These are phyloP conservation scores for Mirza zaza DNA, from an alignment of 2,113 vertebrate species.

Conservation along the genomic window DNA sequence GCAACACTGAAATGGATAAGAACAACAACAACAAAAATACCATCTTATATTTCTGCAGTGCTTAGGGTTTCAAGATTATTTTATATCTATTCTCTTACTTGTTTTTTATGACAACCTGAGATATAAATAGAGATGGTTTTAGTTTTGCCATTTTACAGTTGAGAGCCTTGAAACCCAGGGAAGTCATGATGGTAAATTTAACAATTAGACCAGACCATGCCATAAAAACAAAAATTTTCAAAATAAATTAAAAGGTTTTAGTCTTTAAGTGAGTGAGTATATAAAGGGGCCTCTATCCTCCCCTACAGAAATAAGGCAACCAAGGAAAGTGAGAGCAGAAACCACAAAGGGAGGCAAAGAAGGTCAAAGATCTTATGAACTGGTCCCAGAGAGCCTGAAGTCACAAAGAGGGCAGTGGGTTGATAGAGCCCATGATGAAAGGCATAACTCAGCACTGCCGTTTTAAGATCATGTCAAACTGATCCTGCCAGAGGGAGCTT, in stretches of 20 bases:
- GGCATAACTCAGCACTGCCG: no score
- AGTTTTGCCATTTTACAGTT: slow-evolving; percentile 44
- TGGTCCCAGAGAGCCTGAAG: not conserved
- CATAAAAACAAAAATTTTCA: not conserved
- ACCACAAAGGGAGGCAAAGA: not conserved
- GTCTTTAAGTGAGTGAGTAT: not conserved
- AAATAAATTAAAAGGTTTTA: not conserved
- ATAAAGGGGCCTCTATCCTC: not conserved
- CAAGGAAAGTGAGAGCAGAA: not conserved
- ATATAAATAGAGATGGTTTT: slow-evolving; percentile 56
- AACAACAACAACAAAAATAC: not conserved
- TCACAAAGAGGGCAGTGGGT: not conserved
- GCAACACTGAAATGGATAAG: not conserved
- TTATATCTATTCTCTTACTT: not conserved
- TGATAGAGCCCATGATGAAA: not conserved
- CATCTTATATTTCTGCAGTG: not conserved
- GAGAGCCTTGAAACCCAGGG: slow-evolving; percentile 44
- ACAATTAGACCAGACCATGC: slow-evolving; percentile 16
- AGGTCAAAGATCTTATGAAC: not conserved
- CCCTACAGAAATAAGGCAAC: not conserved
- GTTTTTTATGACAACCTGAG: slow-evolving; percentile 47
- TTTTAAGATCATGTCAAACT: not conserved
- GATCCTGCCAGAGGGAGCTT: not conserved
- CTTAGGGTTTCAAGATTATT: slow-evolving; percentile 39
- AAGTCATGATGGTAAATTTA: slow-evolving; percentile 43